Percentiles rank a stretch among this genome's conserved stretches.
These are phyloP conservation scores for Rhagonycha lutea DNA, from an alignment of 2,888 invertebrate species.

Conservation along the genomic window DNA sequence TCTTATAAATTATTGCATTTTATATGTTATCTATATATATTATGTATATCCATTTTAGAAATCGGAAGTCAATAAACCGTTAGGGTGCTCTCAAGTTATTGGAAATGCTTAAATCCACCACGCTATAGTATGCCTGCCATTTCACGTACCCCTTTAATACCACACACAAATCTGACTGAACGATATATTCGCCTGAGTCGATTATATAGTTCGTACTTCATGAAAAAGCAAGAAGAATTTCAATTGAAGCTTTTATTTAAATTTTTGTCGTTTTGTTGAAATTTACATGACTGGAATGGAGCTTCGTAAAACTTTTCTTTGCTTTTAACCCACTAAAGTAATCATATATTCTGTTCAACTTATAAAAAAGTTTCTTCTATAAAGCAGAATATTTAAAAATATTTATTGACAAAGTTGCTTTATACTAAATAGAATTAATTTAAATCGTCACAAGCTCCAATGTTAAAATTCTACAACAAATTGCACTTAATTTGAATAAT, in stretches of 20 bases:
- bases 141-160: slow-evolving; percentile 33
- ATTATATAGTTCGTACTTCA: slow-evolving; percentile 34
- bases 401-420: neutral
- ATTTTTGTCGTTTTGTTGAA: slow-evolving; percentile 26
- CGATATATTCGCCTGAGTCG: slow-evolving; percentile 31
- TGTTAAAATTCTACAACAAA: neutral
- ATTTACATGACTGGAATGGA: slow-evolving; percentile 15
- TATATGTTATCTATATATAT: slow-evolving; percentile 16
- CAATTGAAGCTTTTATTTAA: slow-evolving; percentile 30
- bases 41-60: slow-evolving; percentile 20
- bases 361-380: neutral
- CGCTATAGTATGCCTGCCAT: slow-evolving; percentile 31
- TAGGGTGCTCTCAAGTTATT: slow-evolving; percentile 20
- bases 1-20: slow-evolving; percentile 14
- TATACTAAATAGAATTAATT: neutral
- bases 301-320: slow-evolving; percentile 12
- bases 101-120: slow-evolving; percentile 27
- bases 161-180: slow-evolving; percentile 32
- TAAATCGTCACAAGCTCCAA: neutral
- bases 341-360: slow-evolving; percentile 14
- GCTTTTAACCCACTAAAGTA: slow-evolving; percentile 10
- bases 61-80: slow-evolving; percentile 32
- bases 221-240: slow-evolving; percentile 28
- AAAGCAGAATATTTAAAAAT: neutral
- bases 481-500: neutral